Base-by-base conservation (phyloP, 1,140 invertebrate genomes). In the Pristionchus pacificus region DNA sequence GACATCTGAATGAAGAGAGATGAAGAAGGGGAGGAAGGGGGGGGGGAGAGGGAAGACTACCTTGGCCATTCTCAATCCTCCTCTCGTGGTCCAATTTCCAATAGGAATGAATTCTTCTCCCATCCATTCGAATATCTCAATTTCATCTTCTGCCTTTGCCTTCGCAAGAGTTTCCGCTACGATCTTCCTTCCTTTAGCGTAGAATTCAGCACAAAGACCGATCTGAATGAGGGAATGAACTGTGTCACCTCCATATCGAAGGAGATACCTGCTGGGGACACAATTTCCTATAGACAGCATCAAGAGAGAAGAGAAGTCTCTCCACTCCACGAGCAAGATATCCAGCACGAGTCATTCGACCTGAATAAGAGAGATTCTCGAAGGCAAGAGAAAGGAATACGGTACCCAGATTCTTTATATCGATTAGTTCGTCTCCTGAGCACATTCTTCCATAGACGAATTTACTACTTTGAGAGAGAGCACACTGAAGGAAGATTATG, bases 401-500 rank as follows among this genome's bases (percentile, higher is more conserved):
- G 49, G 66, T 28, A 72, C 71, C 74, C 24, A 75, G 74, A 33
- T 59, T 59, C 27, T 49, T 65, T 32, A 83, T 71, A 28, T 80
- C 70, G n/a, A 82, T 61, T 19, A 77, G 70, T 49, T 82, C 80
- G 38, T 82, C 79, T 28, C 81, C 80, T 27, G 77, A 76, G 63
- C 80, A 82, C 75, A 82, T 78, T 25, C 81, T 77, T 33, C 79
- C 72, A 61, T 78, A 82, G 14, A 67, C 60, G 33, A 75, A 65
- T 29, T 69, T 77, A 60, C 74, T 79, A 30, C 70, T 60, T 31
- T 76, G 70, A 24, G 59, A 72, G 32, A 82, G 58, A 24, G 80
- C 79, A 66, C 80, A 82, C 60, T 79, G 72, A n/a, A n/a, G n/a
- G n/a, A n/a, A n/a, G n/a, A n/a, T n/a, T n/a, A n/a, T n/a, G n/a